A percentile compares a stretch with the other conserved stretches of the same genome.
These are phyloP conservation scores for Brachionus rubens DNA, from an alignment of 1,140 invertebrate species.

Conservation along the genomic window DNA sequence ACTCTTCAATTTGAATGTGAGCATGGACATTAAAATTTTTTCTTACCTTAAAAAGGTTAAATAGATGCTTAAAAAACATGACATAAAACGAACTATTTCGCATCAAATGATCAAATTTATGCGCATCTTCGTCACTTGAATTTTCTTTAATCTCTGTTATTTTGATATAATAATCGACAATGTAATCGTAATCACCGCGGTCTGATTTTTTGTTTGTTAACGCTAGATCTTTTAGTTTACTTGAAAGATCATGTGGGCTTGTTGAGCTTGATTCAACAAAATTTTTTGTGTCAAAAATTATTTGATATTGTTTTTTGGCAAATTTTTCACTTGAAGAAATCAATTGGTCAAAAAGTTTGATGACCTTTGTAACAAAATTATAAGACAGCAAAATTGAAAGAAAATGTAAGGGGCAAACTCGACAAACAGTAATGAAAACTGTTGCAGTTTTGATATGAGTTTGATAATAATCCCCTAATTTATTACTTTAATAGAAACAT, in stretches of 20 bases:
- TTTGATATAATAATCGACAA: conserved; percentile 4
- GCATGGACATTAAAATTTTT: not conserved
- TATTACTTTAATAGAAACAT: too few species aligned
- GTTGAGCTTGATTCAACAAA: conserved; percentile 12
- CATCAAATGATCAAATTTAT: not conserved
- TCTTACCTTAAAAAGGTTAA: conserved; percentile 25
- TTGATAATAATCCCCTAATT: too few species aligned
- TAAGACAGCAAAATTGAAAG: too few species aligned
- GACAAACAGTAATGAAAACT: too few species aligned
- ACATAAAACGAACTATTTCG: conserved; percentile 17
- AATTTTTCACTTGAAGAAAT: conserved; percentile 15
- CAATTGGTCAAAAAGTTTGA: conserved; percentile 2
- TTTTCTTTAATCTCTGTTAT: not conserved
- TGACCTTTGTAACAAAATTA: conserved; percentile 9
- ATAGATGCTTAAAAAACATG: not conserved
- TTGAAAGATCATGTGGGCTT: not conserved
- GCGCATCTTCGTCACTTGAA: not conserved
- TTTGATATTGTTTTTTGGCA: conserved; percentile 16
- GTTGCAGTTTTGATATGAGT: too few species aligned
- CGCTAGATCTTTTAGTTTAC: not conserved
- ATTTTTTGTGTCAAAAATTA: conserved; percentile 22
- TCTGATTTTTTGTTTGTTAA: conserved; percentile 10
- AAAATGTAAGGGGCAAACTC: too few species aligned
- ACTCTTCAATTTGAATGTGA: too few species aligned
- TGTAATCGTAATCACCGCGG: not conserved